Evolutionary conservation across 1,140 invertebrate genomes (phyloP), one percentile per base, ranked within the genome.

Genomic region (Megalopta genalis): DNA sequence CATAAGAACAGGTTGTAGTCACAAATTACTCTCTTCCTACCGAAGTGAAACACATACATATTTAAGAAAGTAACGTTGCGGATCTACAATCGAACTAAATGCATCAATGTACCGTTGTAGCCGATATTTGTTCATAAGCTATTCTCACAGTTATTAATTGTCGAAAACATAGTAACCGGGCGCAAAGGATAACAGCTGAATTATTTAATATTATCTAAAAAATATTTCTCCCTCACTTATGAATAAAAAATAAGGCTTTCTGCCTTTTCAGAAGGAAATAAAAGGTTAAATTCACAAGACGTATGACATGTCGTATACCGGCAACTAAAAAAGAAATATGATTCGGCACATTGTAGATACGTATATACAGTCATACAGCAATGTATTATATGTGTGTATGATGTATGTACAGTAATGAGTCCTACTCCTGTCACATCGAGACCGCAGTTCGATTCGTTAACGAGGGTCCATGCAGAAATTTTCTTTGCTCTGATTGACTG

Each of bases 81-180:
- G 25, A 32, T 23, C 6, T 76, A 46, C 10, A 23, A 67, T 8
- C 9, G n/a, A 62, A 12, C 39, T 46, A 75, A 42, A 59, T 14
- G 7, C 42, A 69, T 1, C n/a, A 14, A 23, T 42, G 63, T 52
- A 77, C 57, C 75, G 57, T 77, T 69, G 69, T 23, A 63, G 70
- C 10, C 27, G 52, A 1, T 59, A 23, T 57, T 63, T 57, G 21
- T 62, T n/a, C 23, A 23, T n/a, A 25, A 60, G 59, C 2, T 52
- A 9, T 79, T 49, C 21, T 23, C 49, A 59, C 46, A 46, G 54
- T 54, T 49, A 71, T 71, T n/a, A 27, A 27, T 62, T 42, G 7
- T 8, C 16, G 32, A 57, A 18, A 42, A 21, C 62, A 39, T 67
- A 46, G 10, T 46, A 76, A 49, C 8, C n/a, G 25, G 9, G 0